These are phyloP conservation scores for Dryocosmus kuriphilus DNA, from an alignment of 2,888 invertebrate genomes.

Conservation along the genomic window DNA sequence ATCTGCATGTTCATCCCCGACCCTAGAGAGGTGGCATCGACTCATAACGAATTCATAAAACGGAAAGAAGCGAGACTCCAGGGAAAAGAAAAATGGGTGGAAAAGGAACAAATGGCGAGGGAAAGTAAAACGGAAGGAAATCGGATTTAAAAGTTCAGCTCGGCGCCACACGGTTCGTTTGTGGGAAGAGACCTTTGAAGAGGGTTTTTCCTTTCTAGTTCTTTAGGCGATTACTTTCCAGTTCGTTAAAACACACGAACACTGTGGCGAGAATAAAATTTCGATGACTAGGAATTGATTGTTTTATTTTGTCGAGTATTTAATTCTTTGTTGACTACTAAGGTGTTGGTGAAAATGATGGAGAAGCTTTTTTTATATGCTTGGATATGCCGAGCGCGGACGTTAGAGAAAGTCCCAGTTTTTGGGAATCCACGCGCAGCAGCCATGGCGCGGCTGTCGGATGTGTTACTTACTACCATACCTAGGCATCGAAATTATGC, in stretches of 20 bases:
- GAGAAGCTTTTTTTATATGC: not conserved
- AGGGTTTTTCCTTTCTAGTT: slow-evolving; percentile 16
- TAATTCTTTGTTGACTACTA: not conserved
- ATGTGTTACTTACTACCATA: no score
- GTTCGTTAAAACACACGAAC: slow-evolving; percentile 9
- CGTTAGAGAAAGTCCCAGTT: not conserved
- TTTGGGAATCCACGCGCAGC: not conserved
- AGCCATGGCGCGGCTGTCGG: no score
- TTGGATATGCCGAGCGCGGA: not conserved
- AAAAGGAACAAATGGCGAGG: slow-evolving; percentile 45
- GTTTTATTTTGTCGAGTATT: not conserved
- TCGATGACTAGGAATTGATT: not conserved
- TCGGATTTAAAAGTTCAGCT: slow-evolving; percentile 33
- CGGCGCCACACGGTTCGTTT: slow-evolving; percentile 34
- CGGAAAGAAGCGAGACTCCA: slow-evolving; percentile 41
- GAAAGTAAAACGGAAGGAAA: slow-evolving; percentile 34
- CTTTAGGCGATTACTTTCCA: slow-evolving; percentile 24
- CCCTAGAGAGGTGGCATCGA: slow-evolving; percentile 41
- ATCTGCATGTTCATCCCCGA: slow-evolving; percentile 41
- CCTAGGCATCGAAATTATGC: no score
- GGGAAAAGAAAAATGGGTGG: slow-evolving; percentile 32
- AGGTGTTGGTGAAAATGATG: not conserved
- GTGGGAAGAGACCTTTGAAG: slow-evolving; percentile 21
- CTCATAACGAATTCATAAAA: slow-evolving; percentile 53
- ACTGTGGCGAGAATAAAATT: not conserved